Evolutionary conservation across 2,113 vertebrate genomes (phyloP), one percentile per base, ranked within the genome.

Genomic region (Tringa solitaria): DNA sequence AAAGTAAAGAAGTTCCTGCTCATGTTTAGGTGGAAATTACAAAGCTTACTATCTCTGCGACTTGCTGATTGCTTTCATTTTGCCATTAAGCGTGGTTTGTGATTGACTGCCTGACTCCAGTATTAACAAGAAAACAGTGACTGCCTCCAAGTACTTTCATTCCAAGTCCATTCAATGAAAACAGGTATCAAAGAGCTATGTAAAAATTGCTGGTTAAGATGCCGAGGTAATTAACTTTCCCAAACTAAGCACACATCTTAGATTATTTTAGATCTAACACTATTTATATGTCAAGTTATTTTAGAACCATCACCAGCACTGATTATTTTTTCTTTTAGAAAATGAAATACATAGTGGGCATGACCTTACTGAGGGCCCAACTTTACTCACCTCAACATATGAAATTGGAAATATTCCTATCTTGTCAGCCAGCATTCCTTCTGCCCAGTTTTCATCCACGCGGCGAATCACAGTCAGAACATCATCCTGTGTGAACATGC

Each of bases 331-430:
- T 48, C 30, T 90, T 69, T 45, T 32, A 75, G n/a, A 95, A 89
- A 70, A 88, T 4, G 11, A 89, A 95, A 95, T 37, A 70, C 4
- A 60, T 33, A 63, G 30, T 51, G 30, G 57, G 23, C 18, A 51
- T 9, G 84, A 50, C 32, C 37, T 48, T 50, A 94, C 97, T 97
- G 39, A 90, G 43, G 27, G 77, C 27, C 9, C 19, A 80, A 28
- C 45, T 90, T 53, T 56, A 97, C 98, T 99, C 97, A 99, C 99
- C 99, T 99, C 99, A 53, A 99, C 99, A 43, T 99, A 99, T 0
- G 99, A 99, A 96, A 99, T 99, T 30, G 99, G 99, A 90, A 99
- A 99, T 98, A 99, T 99, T 97, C 99, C 99, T 97, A 99, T 99
- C 97, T 99, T 99, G 97, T 99, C 99, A 95, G 99, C 99, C 98